These are phyloP conservation scores for Sylvilagus floridanus DNA, from an alignment of 2,797 vertebrate species.

Conservation along the genomic window DNA sequence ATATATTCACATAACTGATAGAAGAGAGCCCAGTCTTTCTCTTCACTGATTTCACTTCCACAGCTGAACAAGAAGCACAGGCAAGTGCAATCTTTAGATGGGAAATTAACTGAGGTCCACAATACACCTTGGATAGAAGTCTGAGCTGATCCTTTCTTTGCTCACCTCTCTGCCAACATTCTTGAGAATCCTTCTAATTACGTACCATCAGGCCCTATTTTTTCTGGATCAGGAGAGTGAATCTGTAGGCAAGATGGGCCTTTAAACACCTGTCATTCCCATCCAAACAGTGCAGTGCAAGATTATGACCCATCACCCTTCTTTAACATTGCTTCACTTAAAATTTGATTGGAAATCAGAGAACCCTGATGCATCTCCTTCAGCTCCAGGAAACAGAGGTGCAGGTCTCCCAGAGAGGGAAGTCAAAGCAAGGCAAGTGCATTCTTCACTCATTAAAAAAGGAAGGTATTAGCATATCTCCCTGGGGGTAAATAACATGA, in stretches of 20 bases:
- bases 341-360: not conserved
- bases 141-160: rapidly evolving
- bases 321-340: slow-evolving; percentile 43
- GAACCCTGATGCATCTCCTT: not conserved
- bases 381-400: not conserved
- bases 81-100: not conserved
- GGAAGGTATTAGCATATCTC: not conserved
- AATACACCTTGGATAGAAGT: not conserved
- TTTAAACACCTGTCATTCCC: not conserved
- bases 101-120: not conserved
- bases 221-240: not conserved
- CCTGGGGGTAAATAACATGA: not conserved
- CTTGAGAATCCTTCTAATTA: not conserved
- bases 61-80: not conserved
- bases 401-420: not conserved
- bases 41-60: not conserved
- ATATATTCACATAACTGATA: not conserved
- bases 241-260: not conserved
- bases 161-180: not conserved
- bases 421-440: not conserved
- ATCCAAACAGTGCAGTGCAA: not conserved
- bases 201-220: not conserved
- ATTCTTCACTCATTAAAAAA: not conserved
- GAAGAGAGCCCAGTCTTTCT: not conserved
- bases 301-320: not conserved